Percentiles rank a stretch among this genome's conserved stretches.
Conservation (phyloP, 2,888 invertebrate species). For the Lasioglossum villosulum region DNA sequence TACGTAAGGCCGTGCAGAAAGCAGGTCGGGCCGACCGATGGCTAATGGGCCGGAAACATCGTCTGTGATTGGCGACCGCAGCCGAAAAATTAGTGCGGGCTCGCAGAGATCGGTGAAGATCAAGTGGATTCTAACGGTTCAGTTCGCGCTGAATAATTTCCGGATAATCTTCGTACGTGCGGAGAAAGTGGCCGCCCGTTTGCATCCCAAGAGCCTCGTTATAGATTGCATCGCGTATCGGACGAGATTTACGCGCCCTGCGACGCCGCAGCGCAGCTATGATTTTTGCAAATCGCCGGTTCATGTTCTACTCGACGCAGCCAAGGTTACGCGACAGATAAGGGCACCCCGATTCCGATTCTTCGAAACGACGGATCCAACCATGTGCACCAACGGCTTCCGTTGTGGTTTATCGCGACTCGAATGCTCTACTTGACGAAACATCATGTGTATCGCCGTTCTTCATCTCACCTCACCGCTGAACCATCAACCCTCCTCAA, state of each 20-base stretch:
- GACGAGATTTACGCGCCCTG: conserved; percentile 54
- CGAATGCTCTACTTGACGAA: too few relatives aligned
- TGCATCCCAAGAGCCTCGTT: conserved; percentile 71
- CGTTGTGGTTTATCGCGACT: neutral
- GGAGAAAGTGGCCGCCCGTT: conserved; percentile 70
- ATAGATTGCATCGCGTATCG: conserved; percentile 57
- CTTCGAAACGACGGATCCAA: conserved; percentile 4
- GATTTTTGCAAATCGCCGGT: conserved; percentile 38
- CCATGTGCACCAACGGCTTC: neutral
- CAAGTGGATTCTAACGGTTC: conserved; percentile 80
- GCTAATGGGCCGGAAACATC: neutral
- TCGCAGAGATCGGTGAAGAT: conserved; percentile 54
- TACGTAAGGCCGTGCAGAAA: neutral
- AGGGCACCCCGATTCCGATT: conserved; percentile 11
- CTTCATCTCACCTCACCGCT: too few relatives aligned
- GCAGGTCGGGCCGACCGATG: neutral
- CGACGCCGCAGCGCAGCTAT: neutral
- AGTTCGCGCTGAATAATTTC: conserved; percentile 77
- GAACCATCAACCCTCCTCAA: neutral
- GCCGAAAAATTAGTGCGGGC: neutral
- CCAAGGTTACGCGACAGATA: conserved; percentile 21
- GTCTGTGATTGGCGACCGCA: neutral
- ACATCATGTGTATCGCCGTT: too few relatives aligned
- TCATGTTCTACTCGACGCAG: neutral
- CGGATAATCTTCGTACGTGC: conserved; percentile 75